Evolutionary conservation across 2,113 vertebrate genomes (phyloP), one percentile per base, ranked within the genome.

Genomic region (Atherinomorus stipes): DNA sequence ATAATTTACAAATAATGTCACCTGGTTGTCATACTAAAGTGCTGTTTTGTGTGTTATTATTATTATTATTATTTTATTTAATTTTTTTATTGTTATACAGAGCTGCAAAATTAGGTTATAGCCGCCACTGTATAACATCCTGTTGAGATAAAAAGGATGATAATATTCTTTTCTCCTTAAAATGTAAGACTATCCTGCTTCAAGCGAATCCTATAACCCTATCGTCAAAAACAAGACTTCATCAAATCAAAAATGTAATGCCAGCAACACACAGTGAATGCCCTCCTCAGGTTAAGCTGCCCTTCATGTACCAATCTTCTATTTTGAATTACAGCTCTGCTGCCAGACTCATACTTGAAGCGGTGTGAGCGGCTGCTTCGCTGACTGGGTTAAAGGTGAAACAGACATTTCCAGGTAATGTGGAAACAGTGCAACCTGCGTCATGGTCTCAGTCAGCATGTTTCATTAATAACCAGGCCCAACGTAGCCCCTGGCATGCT

Each of bases 391-490:
- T 37, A 83, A 69, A 89, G 70, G 82, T 82, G 52, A 86, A 59
- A 31, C 34, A 45, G 60, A 60, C 74, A 49, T 64, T 90, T 89
- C 88, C 84, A 88, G 84, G 86, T 87, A 87, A 76, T 81, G 77
- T 91, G 89, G 88, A 91, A 90, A 89, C 84, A 81, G 71, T 44
- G 50, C 25, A 12, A 31, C 75, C 60, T 86, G 81, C 68, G 82
- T 83, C 87, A 89, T 15, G 5, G 26, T 45, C 37, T 1, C 31
- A 10, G 73, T 85, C 80, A 44, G 71, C 83, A 76, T 21, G 72
- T 77, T 84, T 88, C 88, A 83, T 88, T 87, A 93, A 87, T 89
- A 86, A 86, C 83, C 62, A 50, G 61, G 59, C 83, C 84, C 44
- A 71, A 84, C 84, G 86, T 88, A 88, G 86, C 88, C 76, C 21